Evolutionary conservation across 2,888 invertebrate genomes (phyloP).

Genomic region (Eurytoma californica): DNA sequence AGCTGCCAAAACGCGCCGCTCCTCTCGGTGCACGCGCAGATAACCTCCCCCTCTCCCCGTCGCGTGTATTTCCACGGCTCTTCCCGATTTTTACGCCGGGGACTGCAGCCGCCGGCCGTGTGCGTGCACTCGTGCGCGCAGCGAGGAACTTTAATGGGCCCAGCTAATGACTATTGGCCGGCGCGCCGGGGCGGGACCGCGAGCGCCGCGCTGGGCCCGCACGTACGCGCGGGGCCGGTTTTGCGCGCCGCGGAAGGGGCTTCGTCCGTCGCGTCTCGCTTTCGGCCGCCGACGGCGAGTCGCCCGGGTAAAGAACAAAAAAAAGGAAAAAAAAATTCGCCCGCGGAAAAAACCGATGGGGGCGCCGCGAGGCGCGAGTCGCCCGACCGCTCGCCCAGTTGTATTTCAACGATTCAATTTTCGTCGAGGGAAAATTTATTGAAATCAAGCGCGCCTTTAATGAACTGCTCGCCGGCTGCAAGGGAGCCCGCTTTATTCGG

Average conservation of each 20-base stretch:
- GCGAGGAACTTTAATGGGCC: conserved; percentile 73
- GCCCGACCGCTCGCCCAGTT: not conserved
- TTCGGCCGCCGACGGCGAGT: not conserved
- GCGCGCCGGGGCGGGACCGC: conserved; percentile 74
- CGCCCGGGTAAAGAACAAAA: too few species aligned
- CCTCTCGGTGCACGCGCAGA: conserved; percentile 6
- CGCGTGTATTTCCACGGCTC: conserved; percentile 42
- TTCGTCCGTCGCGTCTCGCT: conserved; percentile 25
- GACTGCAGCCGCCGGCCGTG: conserved; percentile 48
- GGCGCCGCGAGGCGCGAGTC: not conserved
- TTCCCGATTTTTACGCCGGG: conserved; percentile 42
- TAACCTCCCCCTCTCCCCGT: conserved; percentile 6
- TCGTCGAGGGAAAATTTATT: conserved; percentile 21
- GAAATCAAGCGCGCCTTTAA: conserved; percentile 24
- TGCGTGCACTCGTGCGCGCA: conserved; percentile 66
- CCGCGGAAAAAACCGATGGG: conserved; percentile 18
- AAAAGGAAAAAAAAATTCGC: not conserved
- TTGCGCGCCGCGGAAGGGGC: conserved; percentile 52
- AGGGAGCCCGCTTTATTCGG: not conserved
- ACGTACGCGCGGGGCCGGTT: conserved; percentile 19
- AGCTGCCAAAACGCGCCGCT: not conserved
- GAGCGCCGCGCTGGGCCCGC: conserved; percentile 61
- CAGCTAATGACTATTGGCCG: conserved; percentile 75
- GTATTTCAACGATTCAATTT: conserved; percentile 23
- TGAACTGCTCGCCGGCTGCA: not conserved